Base-by-base conservation (phyloP, 2,797 vertebrate genomes). In the Gobio occitaniae region DNA sequence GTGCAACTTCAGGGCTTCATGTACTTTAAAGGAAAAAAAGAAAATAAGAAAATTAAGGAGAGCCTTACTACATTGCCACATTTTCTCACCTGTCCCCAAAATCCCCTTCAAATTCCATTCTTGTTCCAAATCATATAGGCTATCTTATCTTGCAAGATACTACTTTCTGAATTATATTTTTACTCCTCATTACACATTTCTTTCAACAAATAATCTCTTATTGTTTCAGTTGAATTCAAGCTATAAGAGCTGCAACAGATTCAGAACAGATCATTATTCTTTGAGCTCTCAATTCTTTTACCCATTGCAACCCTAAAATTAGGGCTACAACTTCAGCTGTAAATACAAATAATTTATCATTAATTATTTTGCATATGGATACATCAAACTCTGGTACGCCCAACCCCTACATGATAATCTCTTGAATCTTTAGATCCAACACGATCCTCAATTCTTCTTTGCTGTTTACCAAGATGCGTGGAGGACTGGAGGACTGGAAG, bases 401-500 rank as follows among this genome's bases (percentile, higher is more conserved):
- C 38, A 6, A 41, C 7, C 38, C 38, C 38, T 38, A 41, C 38
- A 41, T 41, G 6, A 41, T 41, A 7, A 41, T 41, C 8, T 7
- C 38, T 8, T 41, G 38, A 41, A 41, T 41, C 38, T 41, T 41
- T 41, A 8, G 38, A 7, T 7, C 38, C 7, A 41, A 41, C 38
- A 41, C 6, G 38, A 41, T 41, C 50, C 16, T 38, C 21, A 2
- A 41, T 29, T 86, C 41, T 68, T 87, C 71, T 86, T 82, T 76
- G 6, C 44, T 21, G 47, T 38, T 21, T 6, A 36, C 32, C 4
- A 5, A 32, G 17, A 52, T 41, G 16, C 16, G 5, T 70, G 47
- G 4, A 47, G 85, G 77, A 71, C 50, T 84, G 87, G 83, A 88
- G 85, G 77, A 71, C 50, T 84, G 87, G 83, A 88, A 13, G 74